Conservation (phyloP, 2,113 vertebrate species). For the Engystomops pustulosus region DNA sequence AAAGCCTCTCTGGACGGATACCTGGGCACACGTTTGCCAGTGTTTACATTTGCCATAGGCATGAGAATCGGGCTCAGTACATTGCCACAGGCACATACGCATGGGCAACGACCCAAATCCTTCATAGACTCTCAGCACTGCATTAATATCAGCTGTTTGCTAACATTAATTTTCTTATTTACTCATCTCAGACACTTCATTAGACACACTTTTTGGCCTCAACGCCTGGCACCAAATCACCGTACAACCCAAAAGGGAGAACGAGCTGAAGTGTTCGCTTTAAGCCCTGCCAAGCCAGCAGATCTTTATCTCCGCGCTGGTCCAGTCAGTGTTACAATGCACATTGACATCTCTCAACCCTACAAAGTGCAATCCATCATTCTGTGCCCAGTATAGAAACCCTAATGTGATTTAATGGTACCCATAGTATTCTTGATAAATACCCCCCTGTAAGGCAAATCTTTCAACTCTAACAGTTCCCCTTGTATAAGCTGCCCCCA, state of each 20-base stretch:
- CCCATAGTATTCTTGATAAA: not conserved
- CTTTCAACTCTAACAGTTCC: not conserved
- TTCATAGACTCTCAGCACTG: slow-evolving; percentile 16
- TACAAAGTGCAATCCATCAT: slow-evolving; percentile 41
- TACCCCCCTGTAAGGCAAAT: not conserved
- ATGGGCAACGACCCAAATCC: slow-evolving; percentile 16
- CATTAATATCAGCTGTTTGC: slow-evolving; percentile 51
- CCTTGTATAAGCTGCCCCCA: no score
- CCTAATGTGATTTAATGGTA: not conserved
- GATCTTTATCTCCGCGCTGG: slow-evolving; percentile 39
- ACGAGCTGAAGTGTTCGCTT: slow-evolving; percentile 39
- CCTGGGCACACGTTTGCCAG: not conserved
- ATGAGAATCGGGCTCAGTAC: not conserved
- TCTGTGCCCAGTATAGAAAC: slow-evolving; percentile 1
- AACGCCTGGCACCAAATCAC: slow-evolving; percentile 24
- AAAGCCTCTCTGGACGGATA: not conserved
- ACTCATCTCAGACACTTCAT: slow-evolving; percentile 51
- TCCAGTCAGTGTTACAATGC: slow-evolving; percentile 20
- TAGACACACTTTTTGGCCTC: slow-evolving; percentile 53
- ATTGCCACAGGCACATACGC: not conserved
- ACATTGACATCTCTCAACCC: slow-evolving; percentile 1
- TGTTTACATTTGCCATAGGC: not conserved
- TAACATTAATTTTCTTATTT: slow-evolving; percentile 57
- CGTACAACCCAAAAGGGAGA: slow-evolving; percentile 42
- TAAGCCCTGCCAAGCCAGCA: slow-evolving; percentile 24